Conservation (phyloP, 2,888 invertebrate genomes). For the Brachypalpus laphriformis region DNA sequence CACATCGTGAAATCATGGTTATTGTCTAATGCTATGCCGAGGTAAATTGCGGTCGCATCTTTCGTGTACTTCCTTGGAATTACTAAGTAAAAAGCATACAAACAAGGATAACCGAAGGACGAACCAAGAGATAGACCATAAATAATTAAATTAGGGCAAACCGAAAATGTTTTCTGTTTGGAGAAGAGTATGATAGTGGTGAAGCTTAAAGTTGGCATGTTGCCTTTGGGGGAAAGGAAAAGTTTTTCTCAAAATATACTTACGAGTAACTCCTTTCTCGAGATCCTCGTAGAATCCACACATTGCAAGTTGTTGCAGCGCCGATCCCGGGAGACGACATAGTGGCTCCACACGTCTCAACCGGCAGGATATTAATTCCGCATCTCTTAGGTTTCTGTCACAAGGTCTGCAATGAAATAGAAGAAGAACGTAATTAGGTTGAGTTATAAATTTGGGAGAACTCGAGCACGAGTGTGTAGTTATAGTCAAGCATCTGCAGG, state of each 20-base stretch:
- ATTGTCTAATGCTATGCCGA: slow-evolving; percentile 8
- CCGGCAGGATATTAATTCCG: slow-evolving; percentile 88
- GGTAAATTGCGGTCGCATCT: slow-evolving; percentile 41
- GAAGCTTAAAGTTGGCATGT: slow-evolving; percentile 20
- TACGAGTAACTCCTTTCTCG: slow-evolving; percentile 90
- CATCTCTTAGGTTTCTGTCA: slow-evolving; percentile 89
- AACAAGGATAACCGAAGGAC: slow-evolving; percentile 69
- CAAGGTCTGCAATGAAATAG: slow-evolving; percentile 85
- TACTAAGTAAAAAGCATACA: background rate
- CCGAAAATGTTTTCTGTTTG: slow-evolving; percentile 8
- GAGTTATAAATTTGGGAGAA: background rate
- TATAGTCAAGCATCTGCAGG: slow-evolving; percentile 15
- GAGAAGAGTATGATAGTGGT: background rate
- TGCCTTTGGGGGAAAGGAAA: slow-evolving; percentile 5
- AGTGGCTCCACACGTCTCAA: slow-evolving; percentile 86
- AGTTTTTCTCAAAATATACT: slow-evolving; percentile 81
- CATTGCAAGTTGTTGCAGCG: slow-evolving; percentile 89
- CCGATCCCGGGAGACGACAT: slow-evolving; percentile 86
- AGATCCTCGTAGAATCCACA: slow-evolving; percentile 91
- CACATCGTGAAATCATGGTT: background rate
- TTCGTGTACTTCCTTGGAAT: background rate
- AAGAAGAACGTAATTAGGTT: slow-evolving; percentile 35
- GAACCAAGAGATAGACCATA: slow-evolving; percentile 23
- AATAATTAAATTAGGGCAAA: slow-evolving; percentile 44
- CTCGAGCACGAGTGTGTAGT: background rate